Conservation (phyloP, 2,888 invertebrate species). For the Dyspetes luteomarginatus region DNA sequence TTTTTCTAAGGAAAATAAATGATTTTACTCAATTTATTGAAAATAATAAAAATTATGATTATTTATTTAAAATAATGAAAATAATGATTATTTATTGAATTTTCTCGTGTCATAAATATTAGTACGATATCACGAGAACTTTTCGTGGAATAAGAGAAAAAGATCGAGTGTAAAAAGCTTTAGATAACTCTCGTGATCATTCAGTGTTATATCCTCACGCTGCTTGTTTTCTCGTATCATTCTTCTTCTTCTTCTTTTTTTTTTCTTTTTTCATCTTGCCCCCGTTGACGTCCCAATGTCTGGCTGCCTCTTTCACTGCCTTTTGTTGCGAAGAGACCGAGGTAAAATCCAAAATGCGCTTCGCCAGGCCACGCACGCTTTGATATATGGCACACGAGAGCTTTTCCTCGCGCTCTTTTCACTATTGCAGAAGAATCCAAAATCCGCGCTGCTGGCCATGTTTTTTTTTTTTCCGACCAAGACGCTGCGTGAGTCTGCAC, state of each 20-base stretch:
- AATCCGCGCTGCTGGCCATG: slow-evolving; percentile 51
- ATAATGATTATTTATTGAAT: too few relatives aligned
- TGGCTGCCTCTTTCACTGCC: slow-evolving; percentile 9
- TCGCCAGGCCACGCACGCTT: slow-evolving; percentile 67
- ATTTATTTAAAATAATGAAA: too few relatives aligned
- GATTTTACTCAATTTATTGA: too few relatives aligned
- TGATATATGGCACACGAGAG: slow-evolving; percentile 68
- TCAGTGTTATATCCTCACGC: slow-evolving; percentile 17
- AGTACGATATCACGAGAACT: too few relatives aligned
- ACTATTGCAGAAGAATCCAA: slow-evolving; percentile 51
- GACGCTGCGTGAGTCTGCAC: slow-evolving; percentile 33
- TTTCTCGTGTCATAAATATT: too few relatives aligned
- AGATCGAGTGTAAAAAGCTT: too few relatives aligned
- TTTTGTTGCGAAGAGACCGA: slow-evolving; percentile 31
- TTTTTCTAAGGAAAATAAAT: too few relatives aligned
- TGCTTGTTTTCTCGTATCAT: slow-evolving; percentile 24
- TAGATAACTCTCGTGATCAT: too few relatives aligned
- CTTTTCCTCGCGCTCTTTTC: slow-evolving; percentile 30
- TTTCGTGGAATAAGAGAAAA: too few relatives aligned
- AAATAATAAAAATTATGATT: too few relatives aligned
- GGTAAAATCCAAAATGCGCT: slow-evolving; percentile 70
- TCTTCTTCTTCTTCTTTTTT: slow-evolving; percentile 34
- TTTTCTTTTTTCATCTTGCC: slow-evolving; percentile 52
- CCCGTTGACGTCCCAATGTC: too few relatives aligned
- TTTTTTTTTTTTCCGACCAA: slow-evolving; percentile 48